Evolutionary conservation across 2,888 invertebrate genomes (phyloP), one percentile per base, ranked within the genome.

Genomic region (Trissoscelio sp.): DNA sequence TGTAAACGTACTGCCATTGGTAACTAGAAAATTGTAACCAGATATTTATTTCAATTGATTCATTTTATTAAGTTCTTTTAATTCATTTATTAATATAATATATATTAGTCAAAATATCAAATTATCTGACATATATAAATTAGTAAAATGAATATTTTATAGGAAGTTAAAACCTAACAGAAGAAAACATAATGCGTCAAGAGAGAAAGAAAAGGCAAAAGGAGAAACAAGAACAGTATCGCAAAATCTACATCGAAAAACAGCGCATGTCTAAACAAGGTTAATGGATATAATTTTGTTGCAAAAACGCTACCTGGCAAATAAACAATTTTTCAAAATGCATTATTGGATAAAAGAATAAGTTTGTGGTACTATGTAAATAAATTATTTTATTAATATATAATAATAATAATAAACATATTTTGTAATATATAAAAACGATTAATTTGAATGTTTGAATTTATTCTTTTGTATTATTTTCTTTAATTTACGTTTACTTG

Each of bases 221-320:
- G 12, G 58, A 22, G 11, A 60, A 60, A 16, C 39, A 60, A 60
- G 58, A 60, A 42, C 42, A 60, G 14, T 60, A 60, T 24, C 58
- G 58, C 24, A 60, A 42, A 42, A 42, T 60, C 42, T 60, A 9
- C 5, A 42, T 42, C 24, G 42, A 60, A 60, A 60, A 60, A 60
- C 58, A 24, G 4, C 28, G 46, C 11, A 3, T 11, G n/a, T 3
- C n/a, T n/a, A 46, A 46, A 22, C 20, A 22, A 46, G 46, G 20
- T 46, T 46, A 22, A 46, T 3, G 18, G 7, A 9, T 44, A 44
- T 18, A 2, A 18, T 18, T 5, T 9, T 18, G 3, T 18, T 39
- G 39, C 6, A 44, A 44, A 18, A 44, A 44, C 6, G 37, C 5
- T 16, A 16, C 5, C 6, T 18, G 39, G 2, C 39, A 16, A 44